Evolutionary conservation across 2,797 vertebrate genomes (phyloP), one percentile per base, ranked within the genome.

Genomic region (Eulemur coronatus): DNA sequence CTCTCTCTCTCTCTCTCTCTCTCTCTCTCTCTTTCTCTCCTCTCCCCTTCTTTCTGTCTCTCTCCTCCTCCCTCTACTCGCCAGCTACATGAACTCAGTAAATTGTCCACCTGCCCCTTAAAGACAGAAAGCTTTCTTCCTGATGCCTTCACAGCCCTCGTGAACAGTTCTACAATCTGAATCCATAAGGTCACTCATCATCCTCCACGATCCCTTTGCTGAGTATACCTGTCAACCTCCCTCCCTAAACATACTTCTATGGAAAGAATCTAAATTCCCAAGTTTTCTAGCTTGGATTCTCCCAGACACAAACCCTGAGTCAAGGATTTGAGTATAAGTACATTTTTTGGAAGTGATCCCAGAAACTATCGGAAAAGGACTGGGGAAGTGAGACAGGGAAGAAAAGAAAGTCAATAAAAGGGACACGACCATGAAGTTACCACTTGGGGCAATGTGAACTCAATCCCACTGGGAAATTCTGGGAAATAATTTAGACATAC

Each of bases 341-440:
- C 20, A 78, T 38, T 70, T 72, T 69, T 65, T 35, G 26, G 38
- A 79, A 69, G 43, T 61, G 6, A 94, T 84, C 17, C 28, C 46
- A 79, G 43, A 97, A 97, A 91, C 38, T 18, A 73, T 15, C 65
- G 75, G 59, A 65, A 96, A 95, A 2, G 26, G 11, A 50, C 12
- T 76, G 22, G 26, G 63, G 14, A 82, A 76, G n/a, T 95, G 38
- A 85, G 38, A 93, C 17, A 85, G 9, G 30, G 70, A 97, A 94
- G n/a, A 30, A 93, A 97, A 89, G n/a, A 48, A 79, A 81, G 24
- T 28, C n/a, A 97, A 52, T 38, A 59, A 76, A 94, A 92, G 11
- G 26, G 14, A 28, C 8, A 41, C 91, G 75, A 79, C 30, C 20
- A 69, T 61, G 38, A 85, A 80, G 35, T 95, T 59, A 84, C 33